Percentiles rank a stretch among this genome's conserved stretches.
phyloP scores from a whole-genome alignment of 1,140 invertebrate species.

The Lethrus apterus region DNA sequence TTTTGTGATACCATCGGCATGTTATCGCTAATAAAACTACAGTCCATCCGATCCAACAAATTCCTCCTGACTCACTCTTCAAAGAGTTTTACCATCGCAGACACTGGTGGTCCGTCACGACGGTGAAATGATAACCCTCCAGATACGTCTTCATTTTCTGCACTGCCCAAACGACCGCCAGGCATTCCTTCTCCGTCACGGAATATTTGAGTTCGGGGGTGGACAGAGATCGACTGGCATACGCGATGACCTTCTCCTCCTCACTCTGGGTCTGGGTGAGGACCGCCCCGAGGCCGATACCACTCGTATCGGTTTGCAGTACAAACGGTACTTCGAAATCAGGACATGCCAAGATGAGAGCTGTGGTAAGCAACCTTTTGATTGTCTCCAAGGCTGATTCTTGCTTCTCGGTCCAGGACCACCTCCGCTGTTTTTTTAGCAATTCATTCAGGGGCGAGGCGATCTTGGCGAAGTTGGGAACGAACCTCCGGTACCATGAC shows the following conservation, averaged over 20 bases:
- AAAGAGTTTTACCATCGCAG: neutral
- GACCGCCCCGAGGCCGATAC: constrained; percentile 28
- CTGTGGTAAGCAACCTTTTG: constrained; percentile 11
- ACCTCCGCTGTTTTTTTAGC: constrained; percentile 8
- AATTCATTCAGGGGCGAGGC: constrained; percentile 32
- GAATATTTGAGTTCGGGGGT: constrained; percentile 40
- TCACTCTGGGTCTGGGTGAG: constrained; percentile 26
- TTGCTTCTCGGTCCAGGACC: constrained; percentile 1
- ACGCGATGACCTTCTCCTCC: constrained; percentile 34
- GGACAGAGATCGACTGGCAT: constrained; percentile 37
- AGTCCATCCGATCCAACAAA: too few species aligned
- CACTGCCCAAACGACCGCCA: constrained; percentile 35
- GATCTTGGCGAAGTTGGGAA: constrained; percentile 32
- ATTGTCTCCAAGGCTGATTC: constrained; percentile 14
- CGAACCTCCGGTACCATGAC: constrained; percentile 37
- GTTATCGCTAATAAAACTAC: neutral
- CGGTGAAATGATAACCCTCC: neutral
- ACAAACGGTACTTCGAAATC: constrained; percentile 14
- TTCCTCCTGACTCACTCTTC: neutral
- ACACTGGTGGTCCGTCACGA: neutral
- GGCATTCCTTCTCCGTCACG: constrained; percentile 42
- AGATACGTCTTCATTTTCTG: neutral
- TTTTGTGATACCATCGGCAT: constrained; percentile 11
- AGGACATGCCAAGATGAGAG: constrained; percentile 17
- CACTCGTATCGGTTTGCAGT: constrained; percentile 24